Evolutionary conservation across 2,113 vertebrate genomes (phyloP).

Genomic region (Tragelaphus scriptus): DNA sequence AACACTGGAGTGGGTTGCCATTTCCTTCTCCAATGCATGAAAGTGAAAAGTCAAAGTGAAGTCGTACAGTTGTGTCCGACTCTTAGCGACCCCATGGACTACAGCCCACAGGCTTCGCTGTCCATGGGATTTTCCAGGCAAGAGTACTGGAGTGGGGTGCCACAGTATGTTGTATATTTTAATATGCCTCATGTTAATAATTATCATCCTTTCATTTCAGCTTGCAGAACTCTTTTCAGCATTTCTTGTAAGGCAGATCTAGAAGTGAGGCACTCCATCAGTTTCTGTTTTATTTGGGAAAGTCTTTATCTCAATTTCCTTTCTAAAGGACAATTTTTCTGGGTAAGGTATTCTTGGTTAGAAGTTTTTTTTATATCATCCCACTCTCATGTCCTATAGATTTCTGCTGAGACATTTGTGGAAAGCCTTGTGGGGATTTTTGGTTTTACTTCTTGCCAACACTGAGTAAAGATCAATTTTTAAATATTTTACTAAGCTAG

Average conservation of each 20-base stretch:
- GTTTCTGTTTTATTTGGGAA: not conserved
- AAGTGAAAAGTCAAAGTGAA: too few species aligned
- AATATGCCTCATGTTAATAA: not conserved
- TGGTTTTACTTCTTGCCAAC: not conserved
- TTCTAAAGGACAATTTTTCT: not conserved
- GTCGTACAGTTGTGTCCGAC: too few species aligned
- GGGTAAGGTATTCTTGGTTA: not conserved
- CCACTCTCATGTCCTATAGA: not conserved
- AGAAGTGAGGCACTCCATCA: not conserved
- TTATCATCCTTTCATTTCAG: not conserved
- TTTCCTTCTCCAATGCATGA: too few species aligned
- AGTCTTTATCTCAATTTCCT: not conserved
- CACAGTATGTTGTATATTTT: not conserved
- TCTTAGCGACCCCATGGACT: too few species aligned
- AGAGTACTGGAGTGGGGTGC: too few species aligned
- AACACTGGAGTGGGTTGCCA: too few species aligned
- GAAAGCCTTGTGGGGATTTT: not conserved
- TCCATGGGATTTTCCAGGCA: too few species aligned
- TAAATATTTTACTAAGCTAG: not conserved
- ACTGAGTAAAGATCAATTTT: not conserved
- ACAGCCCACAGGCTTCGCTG: too few species aligned
- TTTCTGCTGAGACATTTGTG: not conserved
- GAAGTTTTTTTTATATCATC: not conserved
- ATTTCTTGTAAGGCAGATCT: not conserved
- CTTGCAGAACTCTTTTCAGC: not conserved